Evolutionary conservation across 2,113 vertebrate species (phyloP).

Genomic region (Oreochromis aureus): DNA sequence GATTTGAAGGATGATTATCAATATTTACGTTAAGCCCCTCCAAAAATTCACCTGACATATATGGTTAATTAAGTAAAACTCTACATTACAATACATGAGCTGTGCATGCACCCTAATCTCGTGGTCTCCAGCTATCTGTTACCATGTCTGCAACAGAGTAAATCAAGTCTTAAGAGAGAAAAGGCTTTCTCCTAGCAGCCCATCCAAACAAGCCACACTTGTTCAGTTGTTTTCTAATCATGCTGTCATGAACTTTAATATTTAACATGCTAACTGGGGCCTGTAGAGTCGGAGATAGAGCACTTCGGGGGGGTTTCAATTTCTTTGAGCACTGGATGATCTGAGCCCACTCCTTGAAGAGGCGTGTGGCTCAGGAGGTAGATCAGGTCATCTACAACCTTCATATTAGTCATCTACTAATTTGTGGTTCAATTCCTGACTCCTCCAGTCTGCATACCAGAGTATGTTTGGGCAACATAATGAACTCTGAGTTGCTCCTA

Average conservation of each 20-base stretch:
- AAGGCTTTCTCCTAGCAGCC: background rate
- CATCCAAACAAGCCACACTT: background rate
- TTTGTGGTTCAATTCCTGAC: background rate
- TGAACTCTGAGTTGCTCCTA: background rate
- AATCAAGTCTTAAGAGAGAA: background rate
- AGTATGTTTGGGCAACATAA: background rate
- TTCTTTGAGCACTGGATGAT: background rate
- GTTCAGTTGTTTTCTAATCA: background rate
- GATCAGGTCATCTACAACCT: background rate
- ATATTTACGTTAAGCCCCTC: background rate
- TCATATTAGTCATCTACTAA: background rate
- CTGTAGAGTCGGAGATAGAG: background rate
- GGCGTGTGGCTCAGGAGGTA: background rate
- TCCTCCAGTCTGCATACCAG: background rate
- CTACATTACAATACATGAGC: background rate
- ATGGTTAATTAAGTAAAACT: background rate
- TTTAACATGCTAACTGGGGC: background rate
- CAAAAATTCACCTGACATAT: background rate
- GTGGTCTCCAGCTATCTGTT: background rate
- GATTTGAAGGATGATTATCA: conserved; percentile 5
- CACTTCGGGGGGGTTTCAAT: background rate
- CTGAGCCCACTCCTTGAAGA: background rate
- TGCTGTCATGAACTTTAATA: background rate
- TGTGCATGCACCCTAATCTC: background rate
- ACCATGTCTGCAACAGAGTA: background rate